Evolutionary conservation across 2,113 vertebrate genomes (phyloP).

Genomic region (Lates calcarifer): DNA sequence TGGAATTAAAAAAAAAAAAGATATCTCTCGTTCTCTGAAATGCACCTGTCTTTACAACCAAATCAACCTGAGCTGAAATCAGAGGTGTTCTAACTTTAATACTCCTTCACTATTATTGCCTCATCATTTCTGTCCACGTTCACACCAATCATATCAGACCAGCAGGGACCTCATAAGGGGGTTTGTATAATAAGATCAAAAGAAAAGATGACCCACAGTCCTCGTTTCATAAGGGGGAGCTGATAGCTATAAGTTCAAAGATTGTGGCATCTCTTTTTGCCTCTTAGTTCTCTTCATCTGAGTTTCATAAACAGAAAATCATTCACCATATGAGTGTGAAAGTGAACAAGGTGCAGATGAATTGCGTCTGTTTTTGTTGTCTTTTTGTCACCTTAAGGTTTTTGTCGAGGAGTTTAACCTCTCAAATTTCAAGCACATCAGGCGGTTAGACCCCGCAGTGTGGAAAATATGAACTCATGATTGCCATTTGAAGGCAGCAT

Average conservation of each 20-base stretch:
- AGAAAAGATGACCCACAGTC: background rate
- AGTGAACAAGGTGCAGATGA: background rate
- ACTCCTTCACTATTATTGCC: background rate
- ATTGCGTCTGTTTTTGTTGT: background rate
- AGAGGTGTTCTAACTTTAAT: background rate
- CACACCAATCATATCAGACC: background rate
- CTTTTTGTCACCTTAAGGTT: background rate
- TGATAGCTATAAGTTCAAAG: background rate
- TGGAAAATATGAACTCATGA: background rate
- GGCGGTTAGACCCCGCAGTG: background rate
- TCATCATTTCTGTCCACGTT: background rate
- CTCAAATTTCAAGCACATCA: background rate
- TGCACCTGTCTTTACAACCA: background rate
- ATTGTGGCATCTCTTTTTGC: background rate
- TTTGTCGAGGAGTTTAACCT: background rate
- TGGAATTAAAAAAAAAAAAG: too few species aligned
- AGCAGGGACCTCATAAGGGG: too few species aligned
- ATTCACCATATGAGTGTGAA: background rate
- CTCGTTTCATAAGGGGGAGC: background rate
- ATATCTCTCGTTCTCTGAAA: too few species aligned
- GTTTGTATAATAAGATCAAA: background rate
- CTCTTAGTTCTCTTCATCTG: background rate
- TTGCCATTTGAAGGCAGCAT: background rate
- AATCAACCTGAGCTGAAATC: background rate
- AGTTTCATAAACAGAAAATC: background rate